Percentiles rank a stretch among this genome's conserved stretches.
phyloP scores from a whole-genome alignment of 2,797 vertebrate species.

The Halcyon smyrnensis region DNA sequence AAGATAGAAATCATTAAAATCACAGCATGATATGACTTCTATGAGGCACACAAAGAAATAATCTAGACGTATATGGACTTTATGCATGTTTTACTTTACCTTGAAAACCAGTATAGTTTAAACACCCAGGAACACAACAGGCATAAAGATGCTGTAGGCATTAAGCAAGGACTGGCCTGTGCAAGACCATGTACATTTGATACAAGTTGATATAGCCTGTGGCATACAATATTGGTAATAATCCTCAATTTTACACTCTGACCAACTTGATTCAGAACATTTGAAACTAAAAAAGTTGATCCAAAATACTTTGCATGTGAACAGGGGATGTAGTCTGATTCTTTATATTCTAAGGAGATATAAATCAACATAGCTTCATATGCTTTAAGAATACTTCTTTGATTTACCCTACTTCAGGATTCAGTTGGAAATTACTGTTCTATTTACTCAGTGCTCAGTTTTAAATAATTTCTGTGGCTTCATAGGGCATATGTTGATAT shows the following conservation, averaged over 20 bases:
- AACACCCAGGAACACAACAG: neutral
- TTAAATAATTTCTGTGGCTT: neutral
- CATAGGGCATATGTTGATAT: neutral
- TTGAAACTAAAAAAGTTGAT: neutral
- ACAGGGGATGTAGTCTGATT: neutral
- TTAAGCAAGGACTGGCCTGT: neutral
- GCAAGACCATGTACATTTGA: neutral
- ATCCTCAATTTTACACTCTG: slow-evolving; percentile 4
- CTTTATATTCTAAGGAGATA: neutral
- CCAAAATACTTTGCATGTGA: neutral
- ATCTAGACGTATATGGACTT: neutral
- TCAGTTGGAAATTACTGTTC: neutral
- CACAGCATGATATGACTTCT: slow-evolving; percentile 18
- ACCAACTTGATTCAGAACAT: neutral
- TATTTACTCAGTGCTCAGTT: neutral
- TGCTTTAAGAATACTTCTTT: neutral
- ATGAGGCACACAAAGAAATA: neutral
- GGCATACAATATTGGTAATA: slow-evolving; percentile 3
- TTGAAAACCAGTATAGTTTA: neutral
- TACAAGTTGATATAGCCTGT: neutral
- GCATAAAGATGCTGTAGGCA: neutral
- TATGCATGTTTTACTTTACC: neutral
- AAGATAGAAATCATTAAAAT: slow-evolving; percentile 52
- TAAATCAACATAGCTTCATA: neutral
- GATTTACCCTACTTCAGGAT: neutral